These are phyloP conservation scores for Charina bottae DNA, from an alignment of 2,113 vertebrate species.

Conservation along the genomic window DNA sequence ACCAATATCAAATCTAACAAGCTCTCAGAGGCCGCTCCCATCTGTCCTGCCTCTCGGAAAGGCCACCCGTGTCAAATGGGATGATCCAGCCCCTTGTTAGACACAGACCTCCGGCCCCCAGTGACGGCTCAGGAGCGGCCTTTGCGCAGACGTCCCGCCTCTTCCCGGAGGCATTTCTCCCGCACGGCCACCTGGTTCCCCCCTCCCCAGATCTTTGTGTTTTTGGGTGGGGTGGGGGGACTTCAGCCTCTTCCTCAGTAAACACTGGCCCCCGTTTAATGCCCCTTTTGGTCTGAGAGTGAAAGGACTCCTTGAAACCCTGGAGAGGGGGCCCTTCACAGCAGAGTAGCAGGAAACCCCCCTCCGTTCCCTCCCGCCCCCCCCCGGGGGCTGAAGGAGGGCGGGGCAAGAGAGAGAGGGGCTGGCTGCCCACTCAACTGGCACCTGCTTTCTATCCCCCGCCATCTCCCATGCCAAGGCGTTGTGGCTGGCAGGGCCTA, in stretches of 20 bases:
- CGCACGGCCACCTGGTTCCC: background rate
- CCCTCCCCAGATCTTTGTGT: too few species aligned
- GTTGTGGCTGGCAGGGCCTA: too few species aligned
- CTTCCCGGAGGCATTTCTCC: background rate
- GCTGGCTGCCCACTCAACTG: too few species aligned
- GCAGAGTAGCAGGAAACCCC: background rate
- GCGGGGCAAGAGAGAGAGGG: too few species aligned
- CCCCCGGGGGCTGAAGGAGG: background rate
- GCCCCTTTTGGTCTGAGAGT: background rate
- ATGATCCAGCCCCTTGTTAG: conserved; percentile 25
- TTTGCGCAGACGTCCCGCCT: background rate
- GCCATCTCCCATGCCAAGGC: too few species aligned
- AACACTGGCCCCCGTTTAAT: background rate
- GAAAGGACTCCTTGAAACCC: background rate
- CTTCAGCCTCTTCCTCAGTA: background rate
- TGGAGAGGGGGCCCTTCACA: background rate
- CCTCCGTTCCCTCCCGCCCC: background rate
- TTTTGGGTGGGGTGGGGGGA: too few species aligned
- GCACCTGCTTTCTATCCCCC: too few species aligned
- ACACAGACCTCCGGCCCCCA: background rate
- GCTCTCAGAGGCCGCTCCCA: conserved; percentile 5
- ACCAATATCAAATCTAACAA: conserved; percentile 47
- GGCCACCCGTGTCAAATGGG: conserved; percentile 34
- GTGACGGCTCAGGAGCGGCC: background rate
- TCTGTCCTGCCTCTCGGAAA: conserved; percentile 16